A percentile compares a stretch with the other conserved stretches of the same genome.
These are phyloP conservation scores for Eudyptes chrysolophus DNA, from an alignment of 2,113 vertebrate species.

Conservation along the genomic window DNA sequence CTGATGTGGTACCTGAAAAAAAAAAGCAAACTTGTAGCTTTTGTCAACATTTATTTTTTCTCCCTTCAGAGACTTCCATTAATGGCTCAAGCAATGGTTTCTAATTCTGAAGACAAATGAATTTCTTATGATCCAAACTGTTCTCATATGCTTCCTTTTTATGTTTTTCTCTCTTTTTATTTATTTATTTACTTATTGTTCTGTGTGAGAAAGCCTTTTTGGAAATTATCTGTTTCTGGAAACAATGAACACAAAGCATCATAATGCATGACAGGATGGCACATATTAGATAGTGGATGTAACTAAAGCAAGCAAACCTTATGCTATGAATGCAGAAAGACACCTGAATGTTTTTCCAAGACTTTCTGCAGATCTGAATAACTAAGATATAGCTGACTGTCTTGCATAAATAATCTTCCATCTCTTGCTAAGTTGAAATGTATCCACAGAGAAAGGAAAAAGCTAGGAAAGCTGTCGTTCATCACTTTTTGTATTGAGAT, in stretches of 20 bases:
- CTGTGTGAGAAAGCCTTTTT: background rate
- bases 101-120: background rate
- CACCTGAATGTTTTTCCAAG: background rate
- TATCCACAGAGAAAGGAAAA: background rate
- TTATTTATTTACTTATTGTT: background rate
- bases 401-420: background rate
- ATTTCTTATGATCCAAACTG: background rate
- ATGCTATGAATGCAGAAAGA: background rate
- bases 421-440: background rate
- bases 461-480: background rate
- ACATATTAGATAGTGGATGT: background rate
- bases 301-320: background rate
- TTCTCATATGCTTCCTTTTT: background rate
- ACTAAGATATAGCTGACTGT: background rate
- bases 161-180: background rate
- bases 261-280: background rate
- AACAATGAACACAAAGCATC: background rate
- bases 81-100: background rate
- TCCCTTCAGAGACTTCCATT: background rate
- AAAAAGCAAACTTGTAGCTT: background rate
- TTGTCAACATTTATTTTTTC: background rate
- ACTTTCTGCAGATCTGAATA: background rate
- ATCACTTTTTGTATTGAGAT: background rate
- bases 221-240: background rate
- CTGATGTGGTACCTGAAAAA: background rate